Percentiles rank a stretch among this genome's conserved stretches.
These are phyloP conservation scores for Acanthoscelides obtectus DNA, from an alignment of 2,888 invertebrate genomes.

Conservation along the genomic window DNA sequence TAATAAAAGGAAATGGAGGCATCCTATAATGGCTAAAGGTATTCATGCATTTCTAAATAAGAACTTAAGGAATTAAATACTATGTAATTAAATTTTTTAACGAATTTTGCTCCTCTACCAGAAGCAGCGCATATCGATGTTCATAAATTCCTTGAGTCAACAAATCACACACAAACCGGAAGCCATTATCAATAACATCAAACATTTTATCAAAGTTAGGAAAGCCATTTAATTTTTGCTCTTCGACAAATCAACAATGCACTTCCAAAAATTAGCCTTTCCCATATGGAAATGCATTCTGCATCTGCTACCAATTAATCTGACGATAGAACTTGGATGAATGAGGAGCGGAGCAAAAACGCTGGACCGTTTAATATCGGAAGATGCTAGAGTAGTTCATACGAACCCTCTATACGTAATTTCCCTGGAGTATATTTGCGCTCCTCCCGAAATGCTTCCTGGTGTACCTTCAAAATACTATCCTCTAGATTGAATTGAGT, in stretches of 20 bases:
- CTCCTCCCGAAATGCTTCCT: neutral
- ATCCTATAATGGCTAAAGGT: too few relatives aligned
- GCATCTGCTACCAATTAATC: neutral
- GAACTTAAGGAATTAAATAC: too few relatives aligned
- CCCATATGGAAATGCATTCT: neutral
- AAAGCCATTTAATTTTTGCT: neutral
- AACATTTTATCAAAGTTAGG: neutral
- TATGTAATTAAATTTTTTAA: too few relatives aligned
- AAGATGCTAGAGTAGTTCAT: neutral
- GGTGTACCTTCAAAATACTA: neutral
- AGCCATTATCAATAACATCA: too few relatives aligned
- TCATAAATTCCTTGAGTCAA: too few relatives aligned
- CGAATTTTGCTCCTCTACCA: too few relatives aligned
- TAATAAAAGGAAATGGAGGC: too few relatives aligned
- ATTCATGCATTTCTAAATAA: too few relatives aligned
- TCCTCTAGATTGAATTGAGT: neutral
- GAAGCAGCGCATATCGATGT: too few relatives aligned
- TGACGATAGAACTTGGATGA: neutral
- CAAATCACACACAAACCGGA: too few relatives aligned
- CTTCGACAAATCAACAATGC: neutral
- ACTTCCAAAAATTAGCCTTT: neutral
- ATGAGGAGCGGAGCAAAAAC: neutral
- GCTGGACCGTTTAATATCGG: neutral
- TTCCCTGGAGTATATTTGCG: neutral
- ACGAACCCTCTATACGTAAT: neutral